phyloP scores from a whole-genome alignment of 2,113 vertebrate genomes.

The Saguinus imperator region DNA sequence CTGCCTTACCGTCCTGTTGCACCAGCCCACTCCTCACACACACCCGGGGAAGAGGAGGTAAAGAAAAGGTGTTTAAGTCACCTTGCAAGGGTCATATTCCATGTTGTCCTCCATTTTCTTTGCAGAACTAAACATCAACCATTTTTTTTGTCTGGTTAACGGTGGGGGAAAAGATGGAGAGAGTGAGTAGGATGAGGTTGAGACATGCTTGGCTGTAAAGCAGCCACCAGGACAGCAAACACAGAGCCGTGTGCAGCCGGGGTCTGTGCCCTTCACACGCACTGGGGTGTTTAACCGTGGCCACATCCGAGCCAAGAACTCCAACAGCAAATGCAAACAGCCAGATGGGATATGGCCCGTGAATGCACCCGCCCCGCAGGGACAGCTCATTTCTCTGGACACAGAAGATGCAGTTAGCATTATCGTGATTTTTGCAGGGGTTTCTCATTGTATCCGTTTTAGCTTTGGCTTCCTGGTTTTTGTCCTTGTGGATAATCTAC shows the following conservation, averaged over 20 bases:
- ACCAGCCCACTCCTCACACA: background rate
- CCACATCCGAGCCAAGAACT: background rate
- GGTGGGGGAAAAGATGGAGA: background rate
- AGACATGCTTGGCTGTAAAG: fast-evolving
- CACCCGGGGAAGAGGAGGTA: background rate
- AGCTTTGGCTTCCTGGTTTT: background rate
- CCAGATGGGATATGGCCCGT: fast-evolving
- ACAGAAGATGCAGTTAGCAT: fast-evolving
- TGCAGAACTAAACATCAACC: fast-evolving
- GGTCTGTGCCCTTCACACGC: fast-evolving
- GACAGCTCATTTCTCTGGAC: fast-evolving
- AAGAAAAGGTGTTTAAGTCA: background rate
- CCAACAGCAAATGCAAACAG: fast-evolving
- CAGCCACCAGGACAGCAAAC: background rate
- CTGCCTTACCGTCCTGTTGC: background rate
- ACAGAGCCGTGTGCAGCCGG: fast-evolving
- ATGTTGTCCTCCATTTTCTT: background rate
- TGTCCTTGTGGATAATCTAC: background rate
- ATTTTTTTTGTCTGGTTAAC: background rate
- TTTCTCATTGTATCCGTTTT: background rate
- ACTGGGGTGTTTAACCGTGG: fast-evolving
- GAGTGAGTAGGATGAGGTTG: fast-evolving
- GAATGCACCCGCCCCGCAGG: fast-evolving
- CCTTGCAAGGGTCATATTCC: fast-evolving
- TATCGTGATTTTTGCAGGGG: fast-evolving